These are phyloP conservation scores for Xiphias gladius DNA, from an alignment of 2,113 vertebrate species.

Conservation along the genomic window DNA sequence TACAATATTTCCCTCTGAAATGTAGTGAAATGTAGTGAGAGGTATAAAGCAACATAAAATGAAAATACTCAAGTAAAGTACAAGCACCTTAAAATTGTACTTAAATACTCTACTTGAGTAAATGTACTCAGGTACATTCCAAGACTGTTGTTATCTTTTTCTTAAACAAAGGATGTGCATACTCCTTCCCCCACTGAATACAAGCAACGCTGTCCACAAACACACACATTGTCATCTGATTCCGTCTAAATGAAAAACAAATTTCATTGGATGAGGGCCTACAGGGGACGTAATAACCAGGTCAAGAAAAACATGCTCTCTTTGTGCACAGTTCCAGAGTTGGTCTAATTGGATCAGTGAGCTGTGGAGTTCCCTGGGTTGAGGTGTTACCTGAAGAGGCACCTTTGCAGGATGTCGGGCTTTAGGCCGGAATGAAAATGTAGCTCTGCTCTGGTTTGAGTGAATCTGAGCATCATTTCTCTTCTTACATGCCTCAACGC, in stretches of 20 bases:
- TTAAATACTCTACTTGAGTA: background rate
- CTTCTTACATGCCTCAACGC: background rate
- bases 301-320: background rate
- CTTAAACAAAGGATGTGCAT: background rate
- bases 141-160: background rate
- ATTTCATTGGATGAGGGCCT: background rate
- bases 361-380: slow-evolving; percentile 10
- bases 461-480: slow-evolving; percentile 8
- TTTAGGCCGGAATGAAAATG: slow-evolving; percentile 10
- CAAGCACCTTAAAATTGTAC: too few species aligned
- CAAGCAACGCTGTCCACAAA: background rate
- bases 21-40: background rate
- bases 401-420: background rate
- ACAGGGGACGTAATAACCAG: background rate
- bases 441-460: slow-evolving; percentile 7
- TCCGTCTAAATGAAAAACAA: background rate
- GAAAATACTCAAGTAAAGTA: too few species aligned
- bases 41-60: too few species aligned
- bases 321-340: background rate
- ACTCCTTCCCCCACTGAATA: background rate
- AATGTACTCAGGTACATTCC: too few species aligned
- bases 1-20: background rate
- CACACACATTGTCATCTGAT: background rate
- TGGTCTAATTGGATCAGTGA: background rate
- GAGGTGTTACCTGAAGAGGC: slow-evolving; percentile 3